These are phyloP conservation scores for Amphimedon queenslandica DNA, from an alignment of 37 sponge, comb jelly and placozoan genomes.

Conservation along the genomic window DNA sequence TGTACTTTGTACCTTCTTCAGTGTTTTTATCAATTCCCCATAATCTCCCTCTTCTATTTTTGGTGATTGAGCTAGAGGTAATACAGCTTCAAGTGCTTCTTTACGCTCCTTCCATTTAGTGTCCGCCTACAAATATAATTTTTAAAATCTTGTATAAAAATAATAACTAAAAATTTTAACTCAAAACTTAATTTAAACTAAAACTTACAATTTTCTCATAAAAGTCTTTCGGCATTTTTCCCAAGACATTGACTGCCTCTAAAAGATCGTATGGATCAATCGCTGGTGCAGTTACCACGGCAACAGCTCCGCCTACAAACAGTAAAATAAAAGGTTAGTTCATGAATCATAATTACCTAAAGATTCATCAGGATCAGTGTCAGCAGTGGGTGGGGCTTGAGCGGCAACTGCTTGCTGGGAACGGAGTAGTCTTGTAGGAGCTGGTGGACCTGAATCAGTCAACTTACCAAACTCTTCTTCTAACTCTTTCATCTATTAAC, in stretches of 20 bases:
- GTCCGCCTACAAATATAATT: constrained; percentile 32
- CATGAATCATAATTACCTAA: neutral
- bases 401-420: constrained; percentile 56
- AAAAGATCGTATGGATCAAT: constrained; percentile 88
- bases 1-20: constrained; percentile 55
- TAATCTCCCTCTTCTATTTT: constrained; percentile 80
- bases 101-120: constrained; percentile 90
- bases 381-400: constrained; percentile 12
- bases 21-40: constrained; percentile 63
- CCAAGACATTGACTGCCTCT: constrained; percentile 78
- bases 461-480: constrained; percentile 80
- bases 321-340: neutral
- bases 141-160: too few species aligned
- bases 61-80: constrained; percentile 61
- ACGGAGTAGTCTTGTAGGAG: constrained; percentile 63
- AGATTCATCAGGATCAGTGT: constrained; percentile 36
- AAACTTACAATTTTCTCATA: constrained; percentile 64
- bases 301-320: constrained; percentile 22
- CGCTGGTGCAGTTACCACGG: constrained; percentile 9
- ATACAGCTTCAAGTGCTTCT: constrained; percentile 73
- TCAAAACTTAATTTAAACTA: neutral
- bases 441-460: constrained; percentile 30
- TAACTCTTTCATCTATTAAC: constrained; percentile 87
- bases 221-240: constrained; percentile 79
- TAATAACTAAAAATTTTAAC: neutral